These are phyloP conservation scores for Caenorhabditis sp. DNA, from an alignment of 2,888 invertebrate genomes.

Conservation along the genomic window DNA sequence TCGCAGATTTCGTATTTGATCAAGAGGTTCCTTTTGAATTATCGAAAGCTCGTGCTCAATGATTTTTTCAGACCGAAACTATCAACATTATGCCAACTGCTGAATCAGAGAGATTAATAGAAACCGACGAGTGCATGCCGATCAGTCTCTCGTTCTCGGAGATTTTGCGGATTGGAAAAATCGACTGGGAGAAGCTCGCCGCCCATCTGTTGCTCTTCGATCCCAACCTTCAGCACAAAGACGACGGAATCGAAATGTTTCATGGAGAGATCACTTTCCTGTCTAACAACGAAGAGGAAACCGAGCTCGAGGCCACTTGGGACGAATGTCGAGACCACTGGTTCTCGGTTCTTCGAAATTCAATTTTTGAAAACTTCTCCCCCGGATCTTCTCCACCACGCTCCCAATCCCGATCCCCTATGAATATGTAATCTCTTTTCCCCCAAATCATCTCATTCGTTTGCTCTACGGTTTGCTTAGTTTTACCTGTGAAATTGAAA, in stretches of 20 bases:
- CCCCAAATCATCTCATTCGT: conserved; percentile 1
- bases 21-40: conserved; percentile 62
- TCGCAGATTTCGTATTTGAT: conserved; percentile 74
- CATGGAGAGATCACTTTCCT: conserved; percentile 77
- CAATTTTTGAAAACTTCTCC: conserved; percentile 20
- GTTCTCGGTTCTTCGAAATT: conserved; percentile 48
- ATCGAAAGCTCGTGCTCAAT: not conserved
- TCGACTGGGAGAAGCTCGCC: conserved; percentile 73
- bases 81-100: conserved; percentile 69
- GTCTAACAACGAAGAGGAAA: conserved; percentile 30
- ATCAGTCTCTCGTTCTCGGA: conserved; percentile 72
- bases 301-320: conserved; percentile 78
- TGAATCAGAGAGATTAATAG: not conserved
- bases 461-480: not conserved
- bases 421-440: not conserved
- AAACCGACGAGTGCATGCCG: conserved; percentile 22
- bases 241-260: conserved; percentile 81
- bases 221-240: conserved; percentile 76
- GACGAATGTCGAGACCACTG: conserved; percentile 78
- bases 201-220: conserved; percentile 67
- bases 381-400: not conserved
- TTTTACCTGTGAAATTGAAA: conserved; percentile 1
- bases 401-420: not conserved
- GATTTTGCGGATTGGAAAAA: conserved; percentile 19
- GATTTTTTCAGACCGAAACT: conserved; percentile 70